Evolutionary conservation across 2,113 vertebrate genomes (phyloP).

Genomic region (Microtus pennsylvanicus): DNA sequence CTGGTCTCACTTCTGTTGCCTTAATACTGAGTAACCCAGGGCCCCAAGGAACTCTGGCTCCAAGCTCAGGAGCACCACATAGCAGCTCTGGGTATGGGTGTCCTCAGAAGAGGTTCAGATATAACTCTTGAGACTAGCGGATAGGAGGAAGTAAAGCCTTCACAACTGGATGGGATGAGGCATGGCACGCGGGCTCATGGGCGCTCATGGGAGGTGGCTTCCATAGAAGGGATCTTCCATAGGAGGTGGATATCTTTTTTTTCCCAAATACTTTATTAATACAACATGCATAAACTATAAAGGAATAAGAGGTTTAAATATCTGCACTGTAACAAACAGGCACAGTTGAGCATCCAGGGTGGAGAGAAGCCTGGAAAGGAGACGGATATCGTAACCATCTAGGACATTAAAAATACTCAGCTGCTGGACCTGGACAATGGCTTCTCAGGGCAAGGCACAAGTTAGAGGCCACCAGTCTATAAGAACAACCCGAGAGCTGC

Average conservation of each 20-base stretch:
- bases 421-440: not conserved
- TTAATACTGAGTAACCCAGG: constrained; percentile 45
- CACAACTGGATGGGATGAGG: rapidly evolving
- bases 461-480: not conserved
- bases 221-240: not conserved
- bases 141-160: not conserved
- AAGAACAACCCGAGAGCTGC: not conserved
- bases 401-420: not conserved
- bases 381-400: not conserved
- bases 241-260: too few species aligned
- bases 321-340: too few species aligned
- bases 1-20: constrained; percentile 39
- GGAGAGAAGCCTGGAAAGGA: not conserved
- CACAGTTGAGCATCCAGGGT: too few species aligned
- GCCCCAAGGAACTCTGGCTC: not conserved
- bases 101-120: not conserved
- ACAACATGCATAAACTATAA: too few species aligned
- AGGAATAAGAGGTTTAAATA: too few species aligned
- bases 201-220: not conserved
- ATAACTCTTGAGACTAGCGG: not conserved
- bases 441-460: not conserved
- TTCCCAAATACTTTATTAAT: too few species aligned
- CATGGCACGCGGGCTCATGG: rapidly evolving
- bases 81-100: not conserved
- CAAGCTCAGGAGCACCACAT: not conserved